These are phyloP conservation scores for Sebastes alutus DNA, from an alignment of 2,797 vertebrate genomes.

Conservation along the genomic window DNA sequence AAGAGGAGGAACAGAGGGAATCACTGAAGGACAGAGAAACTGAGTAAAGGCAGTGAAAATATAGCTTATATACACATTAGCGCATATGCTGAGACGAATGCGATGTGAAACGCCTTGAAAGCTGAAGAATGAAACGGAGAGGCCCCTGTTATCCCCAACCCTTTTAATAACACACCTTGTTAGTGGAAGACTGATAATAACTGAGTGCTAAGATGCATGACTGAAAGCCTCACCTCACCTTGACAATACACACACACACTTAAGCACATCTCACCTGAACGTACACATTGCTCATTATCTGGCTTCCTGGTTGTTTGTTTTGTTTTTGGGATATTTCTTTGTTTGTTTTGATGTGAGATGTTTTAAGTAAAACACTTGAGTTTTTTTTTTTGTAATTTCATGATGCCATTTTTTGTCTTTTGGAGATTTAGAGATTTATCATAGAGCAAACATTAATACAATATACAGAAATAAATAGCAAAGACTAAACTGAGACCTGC, in stretches of 20 bases:
- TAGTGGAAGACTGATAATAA: slow-evolving; percentile 29
- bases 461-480: background rate
- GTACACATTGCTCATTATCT: slow-evolving; percentile 25
- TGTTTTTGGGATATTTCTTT: slow-evolving; percentile 12
- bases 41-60: background rate
- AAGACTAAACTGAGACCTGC: background rate
- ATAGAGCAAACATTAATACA: background rate
- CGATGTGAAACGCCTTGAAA: slow-evolving; percentile 3
- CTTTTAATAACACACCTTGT: slow-evolving; percentile 39
- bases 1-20: background rate
- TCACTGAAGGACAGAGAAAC: background rate
- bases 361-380: background rate
- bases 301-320: slow-evolving; percentile 3
- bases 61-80: background rate
- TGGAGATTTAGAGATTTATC: background rate
- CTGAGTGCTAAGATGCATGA: background rate
- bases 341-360: slow-evolving; percentile 20
- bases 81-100: background rate
- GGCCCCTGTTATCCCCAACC: slow-evolving; percentile 4
- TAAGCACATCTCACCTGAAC: background rate
- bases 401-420: background rate
- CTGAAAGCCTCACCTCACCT: slow-evolving; percentile 14
- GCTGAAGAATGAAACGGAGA: slow-evolving; percentile 21
- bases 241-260: background rate
- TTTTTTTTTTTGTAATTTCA: background rate